These are phyloP conservation scores for Chiridota heheva DNA, from an alignment of 35 echinoderm and acorn worm species.

Conservation along the genomic window DNA sequence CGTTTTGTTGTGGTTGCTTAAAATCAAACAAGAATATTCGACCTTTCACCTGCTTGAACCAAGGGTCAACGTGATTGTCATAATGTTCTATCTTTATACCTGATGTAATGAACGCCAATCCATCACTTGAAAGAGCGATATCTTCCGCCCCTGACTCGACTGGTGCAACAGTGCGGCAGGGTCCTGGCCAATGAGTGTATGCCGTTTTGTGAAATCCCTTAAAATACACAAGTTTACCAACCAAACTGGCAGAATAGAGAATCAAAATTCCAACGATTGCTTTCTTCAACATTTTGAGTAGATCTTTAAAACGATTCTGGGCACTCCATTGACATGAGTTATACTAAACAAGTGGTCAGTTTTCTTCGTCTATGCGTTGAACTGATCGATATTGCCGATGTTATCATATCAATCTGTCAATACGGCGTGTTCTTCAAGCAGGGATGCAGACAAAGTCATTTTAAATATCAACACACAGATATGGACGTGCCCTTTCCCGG, in stretches of 20 bases:
- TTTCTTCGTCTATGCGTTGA: too few species aligned
- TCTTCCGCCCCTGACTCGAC: conserved; percentile 26
- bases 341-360: too few species aligned
- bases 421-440: too few species aligned
- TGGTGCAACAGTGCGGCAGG: conserved; percentile 8
- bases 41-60: neutral
- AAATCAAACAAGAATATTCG: conserved; percentile 17
- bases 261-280: neutral
- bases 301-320: too few species aligned
- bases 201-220: conserved; percentile 17
- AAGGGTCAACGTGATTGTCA: neutral
- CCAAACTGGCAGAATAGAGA: conserved; percentile 3
- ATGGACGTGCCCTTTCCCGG: too few species aligned
- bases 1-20: conserved; percentile 23
- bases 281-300: conserved; percentile 17
- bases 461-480: too few species aligned
- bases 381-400: too few species aligned
- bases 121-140: neutral
- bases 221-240: neutral
- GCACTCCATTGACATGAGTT: too few species aligned
- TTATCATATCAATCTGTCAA: too few species aligned
- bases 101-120: conserved; percentile 16
- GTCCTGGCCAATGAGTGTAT: conserved; percentile 32
- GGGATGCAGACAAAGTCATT: too few species aligned
- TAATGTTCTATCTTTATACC: neutral